Conservation (phyloP, 1,140 invertebrate genomes). For the Parasteatoda tepidariorum region DNA sequence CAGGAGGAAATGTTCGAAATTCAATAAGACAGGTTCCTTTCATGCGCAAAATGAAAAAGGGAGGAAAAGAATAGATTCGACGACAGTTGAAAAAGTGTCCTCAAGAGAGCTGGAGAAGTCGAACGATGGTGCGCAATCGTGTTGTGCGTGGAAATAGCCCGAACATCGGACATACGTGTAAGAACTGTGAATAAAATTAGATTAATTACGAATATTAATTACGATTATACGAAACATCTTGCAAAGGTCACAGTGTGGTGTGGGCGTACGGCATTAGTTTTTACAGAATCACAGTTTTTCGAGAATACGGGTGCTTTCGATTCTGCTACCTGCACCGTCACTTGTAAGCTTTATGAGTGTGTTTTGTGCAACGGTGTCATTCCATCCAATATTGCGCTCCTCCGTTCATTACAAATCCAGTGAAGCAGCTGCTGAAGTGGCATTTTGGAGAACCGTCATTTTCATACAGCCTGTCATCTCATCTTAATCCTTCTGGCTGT, state of each 20-base stretch:
- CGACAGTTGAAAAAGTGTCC: not conserved
- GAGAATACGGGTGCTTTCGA: not conserved
- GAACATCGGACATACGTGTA: not conserved
- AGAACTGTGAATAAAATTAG: not conserved
- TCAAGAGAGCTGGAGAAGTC: not conserved
- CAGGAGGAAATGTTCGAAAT: not conserved
- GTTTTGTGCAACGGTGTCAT: not conserved
- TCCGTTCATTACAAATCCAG: not conserved
- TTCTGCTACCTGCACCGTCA: not conserved
- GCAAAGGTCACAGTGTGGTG: not conserved
- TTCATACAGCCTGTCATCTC: not conserved
- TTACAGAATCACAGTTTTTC: not conserved
- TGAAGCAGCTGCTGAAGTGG: not conserved
- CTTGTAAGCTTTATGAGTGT: not conserved
- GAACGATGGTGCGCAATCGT: not conserved
- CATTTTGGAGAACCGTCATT: not conserved
- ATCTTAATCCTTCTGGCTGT: slow-evolving; percentile 8
- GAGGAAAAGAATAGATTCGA: not conserved
- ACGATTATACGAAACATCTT: not conserved
- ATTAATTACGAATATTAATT: not conserved
- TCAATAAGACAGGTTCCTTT: not conserved
- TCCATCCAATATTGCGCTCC: not conserved
- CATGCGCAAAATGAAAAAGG: not conserved
- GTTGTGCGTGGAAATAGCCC: not conserved
- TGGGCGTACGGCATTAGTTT: not conserved